Percentiles rank a stretch among this genome's conserved stretches.
Evolutionary conservation across 2,797 vertebrate species (phyloP).

Genomic region (Darevskia nairensis): DNA sequence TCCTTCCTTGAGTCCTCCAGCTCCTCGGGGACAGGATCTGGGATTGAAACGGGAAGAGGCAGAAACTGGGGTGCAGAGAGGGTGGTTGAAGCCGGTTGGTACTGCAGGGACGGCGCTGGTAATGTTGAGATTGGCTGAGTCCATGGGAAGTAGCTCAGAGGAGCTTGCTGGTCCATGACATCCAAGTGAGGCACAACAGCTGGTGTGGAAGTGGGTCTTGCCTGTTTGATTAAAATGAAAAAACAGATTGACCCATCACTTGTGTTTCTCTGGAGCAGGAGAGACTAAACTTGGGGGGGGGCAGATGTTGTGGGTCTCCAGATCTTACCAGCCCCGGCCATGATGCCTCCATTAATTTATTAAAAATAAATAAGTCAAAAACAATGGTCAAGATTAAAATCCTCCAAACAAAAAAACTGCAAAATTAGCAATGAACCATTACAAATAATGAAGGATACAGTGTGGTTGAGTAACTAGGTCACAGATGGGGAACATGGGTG

Average conservation of each 20-base stretch:
- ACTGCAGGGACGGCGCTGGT: conserved; percentile 80
- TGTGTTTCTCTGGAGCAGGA: background rate
- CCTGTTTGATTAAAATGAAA: conserved; percentile 72
- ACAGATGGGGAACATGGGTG: background rate
- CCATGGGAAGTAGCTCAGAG: conserved; percentile 91
- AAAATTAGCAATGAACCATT: background rate
- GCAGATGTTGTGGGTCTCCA: too few relatives aligned
- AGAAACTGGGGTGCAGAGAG: conserved; percentile 83
- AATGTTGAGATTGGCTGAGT: conserved; percentile 86
- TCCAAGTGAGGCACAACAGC: conserved; percentile 85
- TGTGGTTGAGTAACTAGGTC: background rate
- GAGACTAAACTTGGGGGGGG: background rate
- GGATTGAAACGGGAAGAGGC: conserved; percentile 82
- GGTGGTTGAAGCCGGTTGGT: conserved; percentile 75
- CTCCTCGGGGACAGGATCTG: conserved; percentile 80
- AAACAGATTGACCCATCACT: background rate
- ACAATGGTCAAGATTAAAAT: background rate
- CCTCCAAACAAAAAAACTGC: background rate
- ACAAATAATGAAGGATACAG: background rate
- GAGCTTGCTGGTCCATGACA: conserved; percentile 81
- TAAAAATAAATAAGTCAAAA: too few relatives aligned
- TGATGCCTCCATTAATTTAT: too few relatives aligned
- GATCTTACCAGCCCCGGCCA: too few relatives aligned
- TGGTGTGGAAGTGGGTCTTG: conserved; percentile 71
- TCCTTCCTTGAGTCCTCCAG: conserved; percentile 80